Evolutionary conservation across 1,140 invertebrate genomes (phyloP), one percentile per base, ranked within the genome.

Genomic region (Drosophila ambigua): DNA sequence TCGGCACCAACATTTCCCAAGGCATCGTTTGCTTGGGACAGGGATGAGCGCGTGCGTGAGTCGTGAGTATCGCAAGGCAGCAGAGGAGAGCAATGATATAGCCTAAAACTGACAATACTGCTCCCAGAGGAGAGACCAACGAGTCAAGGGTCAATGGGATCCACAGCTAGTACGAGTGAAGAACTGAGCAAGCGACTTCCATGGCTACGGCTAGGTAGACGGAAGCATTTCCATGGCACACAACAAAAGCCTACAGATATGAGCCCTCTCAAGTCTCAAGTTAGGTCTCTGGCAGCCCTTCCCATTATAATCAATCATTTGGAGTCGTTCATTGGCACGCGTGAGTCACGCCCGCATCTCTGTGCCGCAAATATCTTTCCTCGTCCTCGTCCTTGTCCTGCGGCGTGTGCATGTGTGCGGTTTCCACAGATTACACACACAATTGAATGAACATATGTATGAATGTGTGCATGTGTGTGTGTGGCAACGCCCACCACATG

Each of bases 371-470:
- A 57, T 57, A 54, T 77, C 46, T 76, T 20, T 71, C 43, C 48
- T 52, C 24, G 63, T 28, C 55, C 5, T 9, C 53, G 50, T 72
- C 50, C 49, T 59, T 68, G 67, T 76, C 57, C 61, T 57, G 48
- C 5, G 28, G 67, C 24, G 45, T 46, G 52, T 55, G 28, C 62
- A 44, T 67, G 48, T 76, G 31, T 74, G 66, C 67, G 75, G 75
- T 78, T 83, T 80, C 45, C 62, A 67, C 65, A 81, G 71, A 81
- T 79, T 79, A 77, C 58, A 58, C 50, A 78, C 75, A 72, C 61
- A 73, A 31, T 31, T 31, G 31, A 31, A 31, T 31, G 31, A 9
- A 31, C 73, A 77, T 63, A 71, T 75, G 61, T 62, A 53, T 58
- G 35, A 54, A 13, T 50, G 23, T 62, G 68, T 62, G 68, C n/a